Evolutionary conservation across 2,797 vertebrate species (phyloP).

Genomic region (Otus scops): DNA sequence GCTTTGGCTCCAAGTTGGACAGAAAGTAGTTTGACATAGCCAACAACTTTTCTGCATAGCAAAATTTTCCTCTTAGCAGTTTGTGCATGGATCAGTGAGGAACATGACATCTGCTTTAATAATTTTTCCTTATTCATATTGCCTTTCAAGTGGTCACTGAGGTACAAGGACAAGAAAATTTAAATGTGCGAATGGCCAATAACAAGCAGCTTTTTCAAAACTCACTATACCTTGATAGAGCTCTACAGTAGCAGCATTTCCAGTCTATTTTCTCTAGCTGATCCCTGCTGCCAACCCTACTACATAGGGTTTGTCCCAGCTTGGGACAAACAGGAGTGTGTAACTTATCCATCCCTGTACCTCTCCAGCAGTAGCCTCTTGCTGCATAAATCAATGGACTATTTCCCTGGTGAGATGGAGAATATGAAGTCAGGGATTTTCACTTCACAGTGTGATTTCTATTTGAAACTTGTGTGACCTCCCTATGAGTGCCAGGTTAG

Average conservation of each 20-base stretch:
- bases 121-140: background rate
- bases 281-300: background rate
- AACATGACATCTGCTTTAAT: background rate
- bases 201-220: background rate
- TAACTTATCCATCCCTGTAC: background rate
- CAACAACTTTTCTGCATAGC: background rate
- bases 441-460: background rate
- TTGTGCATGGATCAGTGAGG: background rate
- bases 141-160: background rate
- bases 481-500: conserved; percentile 7
- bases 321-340: background rate
- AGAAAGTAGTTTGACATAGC: background rate
- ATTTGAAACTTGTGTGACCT: background rate
- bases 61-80: background rate
- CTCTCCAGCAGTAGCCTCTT: background rate
- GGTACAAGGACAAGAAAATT: background rate
- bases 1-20: background rate
- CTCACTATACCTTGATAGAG: background rate
- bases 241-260: background rate
- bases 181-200: background rate
- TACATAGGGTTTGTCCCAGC: background rate
- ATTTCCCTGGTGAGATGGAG: background rate
- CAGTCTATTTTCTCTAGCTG: background rate
- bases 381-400: background rate
- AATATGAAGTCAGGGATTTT: background rate